Evolutionary conservation across 2,113 vertebrate genomes (phyloP).

Genomic region (Puffinus mauretanicus): DNA sequence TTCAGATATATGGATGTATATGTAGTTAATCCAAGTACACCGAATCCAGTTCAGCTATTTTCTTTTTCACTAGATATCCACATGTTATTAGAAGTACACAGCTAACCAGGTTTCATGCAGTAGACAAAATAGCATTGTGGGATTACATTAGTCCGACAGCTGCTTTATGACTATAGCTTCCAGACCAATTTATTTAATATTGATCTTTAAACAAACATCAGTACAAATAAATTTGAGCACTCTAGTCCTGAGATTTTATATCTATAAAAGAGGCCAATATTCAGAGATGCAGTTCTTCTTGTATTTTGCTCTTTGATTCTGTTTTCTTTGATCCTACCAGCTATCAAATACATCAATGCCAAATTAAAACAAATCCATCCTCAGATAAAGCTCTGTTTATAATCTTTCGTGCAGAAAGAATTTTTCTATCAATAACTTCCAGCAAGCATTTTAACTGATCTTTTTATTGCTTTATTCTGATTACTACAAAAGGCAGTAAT

Average conservation of each 20-base stretch:
- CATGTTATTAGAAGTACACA: conserved; percentile 79
- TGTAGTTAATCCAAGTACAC: conserved; percentile 62
- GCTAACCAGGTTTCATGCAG: conserved; percentile 85
- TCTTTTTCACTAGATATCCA: conserved; percentile 73
- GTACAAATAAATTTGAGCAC: conserved; percentile 86
- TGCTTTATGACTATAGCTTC: conserved; percentile 88
- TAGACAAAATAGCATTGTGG: conserved; percentile 88
- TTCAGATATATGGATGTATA: not conserved
- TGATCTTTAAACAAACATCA: conserved; percentile 91
- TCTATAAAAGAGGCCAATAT: conserved; percentile 78
- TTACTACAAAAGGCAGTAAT: conserved; percentile 55
- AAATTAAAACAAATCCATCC: conserved; percentile 85
- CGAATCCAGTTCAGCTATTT: conserved; percentile 80
- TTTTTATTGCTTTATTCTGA: conserved; percentile 73
- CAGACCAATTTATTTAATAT: conserved; percentile 91
- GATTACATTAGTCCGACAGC: conserved; percentile 87
- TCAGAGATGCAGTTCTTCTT: conserved; percentile 76
- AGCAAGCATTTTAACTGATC: conserved; percentile 75
- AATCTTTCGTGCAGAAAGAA: conserved; percentile 78
- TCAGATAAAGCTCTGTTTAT: conserved; percentile 79
- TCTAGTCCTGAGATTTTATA: conserved; percentile 79
- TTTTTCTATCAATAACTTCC: conserved; percentile 82
- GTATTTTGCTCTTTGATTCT: conserved; percentile 80
- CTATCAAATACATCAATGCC: conserved; percentile 83
- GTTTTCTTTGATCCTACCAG: conserved; percentile 82